A percentile compares a stretch with the other conserved stretches of the same genome.
Evolutionary conservation across 2,113 vertebrate genomes (phyloP).

Genomic region (Globicephala melas): DNA sequence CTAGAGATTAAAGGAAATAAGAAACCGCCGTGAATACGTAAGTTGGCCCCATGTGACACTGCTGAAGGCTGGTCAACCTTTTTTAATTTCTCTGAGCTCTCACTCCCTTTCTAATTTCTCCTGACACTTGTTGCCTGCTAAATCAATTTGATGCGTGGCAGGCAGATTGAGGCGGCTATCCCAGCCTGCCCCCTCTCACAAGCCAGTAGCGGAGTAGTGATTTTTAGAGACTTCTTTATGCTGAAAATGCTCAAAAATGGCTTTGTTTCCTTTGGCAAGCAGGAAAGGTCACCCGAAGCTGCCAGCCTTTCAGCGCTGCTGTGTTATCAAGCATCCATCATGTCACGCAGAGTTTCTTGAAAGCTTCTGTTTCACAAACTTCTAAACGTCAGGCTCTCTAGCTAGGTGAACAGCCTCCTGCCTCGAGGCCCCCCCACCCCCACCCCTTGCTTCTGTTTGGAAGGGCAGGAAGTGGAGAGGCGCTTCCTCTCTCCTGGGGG

Average conservation of each 20-base stretch:
- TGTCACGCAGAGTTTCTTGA: rapidly evolving
- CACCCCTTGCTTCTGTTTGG: not conserved
- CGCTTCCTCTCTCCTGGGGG: rapidly evolving
- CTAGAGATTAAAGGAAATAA: not conserved
- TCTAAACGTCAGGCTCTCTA: not conserved
- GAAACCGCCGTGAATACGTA: rapidly evolving
- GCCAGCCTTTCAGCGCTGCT: not conserved
- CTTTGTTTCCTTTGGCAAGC: constrained; percentile 25
- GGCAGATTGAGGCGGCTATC: not conserved
- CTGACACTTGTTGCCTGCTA: constrained; percentile 15
- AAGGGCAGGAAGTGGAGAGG: not conserved
- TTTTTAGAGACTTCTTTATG: constrained; percentile 42
- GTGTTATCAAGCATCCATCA: rapidly evolving
- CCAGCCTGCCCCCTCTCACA: not conserved
- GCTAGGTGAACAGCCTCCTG: not conserved
- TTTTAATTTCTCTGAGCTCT: not conserved
- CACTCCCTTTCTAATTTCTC: constrained; percentile 37
- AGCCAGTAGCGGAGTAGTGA: not conserved
- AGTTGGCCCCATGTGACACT: not conserved
- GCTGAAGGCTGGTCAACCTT: not conserved
- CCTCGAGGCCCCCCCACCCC: not conserved
- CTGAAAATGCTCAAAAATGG: constrained; percentile 28
- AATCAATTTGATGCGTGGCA: not conserved
- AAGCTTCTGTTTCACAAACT: not conserved
- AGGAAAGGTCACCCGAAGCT: not conserved